Conservation (phyloP, 2,888 invertebrate species). For the Portevinia maculata region DNA sequence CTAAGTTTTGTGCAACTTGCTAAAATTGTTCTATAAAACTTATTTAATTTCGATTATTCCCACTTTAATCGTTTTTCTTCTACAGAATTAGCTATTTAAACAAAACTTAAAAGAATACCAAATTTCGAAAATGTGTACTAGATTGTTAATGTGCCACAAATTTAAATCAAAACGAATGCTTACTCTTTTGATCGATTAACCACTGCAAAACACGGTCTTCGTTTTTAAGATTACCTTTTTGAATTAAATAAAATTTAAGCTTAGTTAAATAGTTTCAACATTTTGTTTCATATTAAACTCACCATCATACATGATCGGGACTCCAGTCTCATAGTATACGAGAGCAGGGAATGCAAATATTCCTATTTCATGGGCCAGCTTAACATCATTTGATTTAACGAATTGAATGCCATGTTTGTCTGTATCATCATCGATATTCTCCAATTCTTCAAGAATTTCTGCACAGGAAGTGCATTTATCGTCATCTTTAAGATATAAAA, state of each 20-base stretch:
- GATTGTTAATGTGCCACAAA: constrained; percentile 20
- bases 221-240: constrained; percentile 95
- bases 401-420: constrained; percentile 96
- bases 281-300: constrained; percentile 82
- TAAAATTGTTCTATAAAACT: not conserved
- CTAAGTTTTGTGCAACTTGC: not conserved
- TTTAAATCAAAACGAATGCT: constrained; percentile 84
- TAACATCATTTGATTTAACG: constrained; percentile 95
- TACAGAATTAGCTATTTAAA: not conserved
- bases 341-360: constrained; percentile 96
- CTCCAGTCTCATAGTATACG: constrained; percentile 96
- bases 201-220: constrained; percentile 97
- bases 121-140: constrained; percentile 10
- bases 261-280: constrained; percentile 5
- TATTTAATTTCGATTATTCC: not conserved
- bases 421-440: constrained; percentile 96
- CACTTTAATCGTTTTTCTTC: not conserved
- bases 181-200: constrained; percentile 98
- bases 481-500: constrained; percentile 85
- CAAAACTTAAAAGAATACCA: not conserved
- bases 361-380: constrained; percentile 94
- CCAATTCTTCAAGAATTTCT: constrained; percentile 92
- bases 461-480: constrained; percentile 94
- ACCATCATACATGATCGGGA: constrained; percentile 98
- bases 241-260: constrained; percentile 54